Base-by-base conservation (phyloP, 2,888 invertebrate species). In the Formica aserva region DNA sequence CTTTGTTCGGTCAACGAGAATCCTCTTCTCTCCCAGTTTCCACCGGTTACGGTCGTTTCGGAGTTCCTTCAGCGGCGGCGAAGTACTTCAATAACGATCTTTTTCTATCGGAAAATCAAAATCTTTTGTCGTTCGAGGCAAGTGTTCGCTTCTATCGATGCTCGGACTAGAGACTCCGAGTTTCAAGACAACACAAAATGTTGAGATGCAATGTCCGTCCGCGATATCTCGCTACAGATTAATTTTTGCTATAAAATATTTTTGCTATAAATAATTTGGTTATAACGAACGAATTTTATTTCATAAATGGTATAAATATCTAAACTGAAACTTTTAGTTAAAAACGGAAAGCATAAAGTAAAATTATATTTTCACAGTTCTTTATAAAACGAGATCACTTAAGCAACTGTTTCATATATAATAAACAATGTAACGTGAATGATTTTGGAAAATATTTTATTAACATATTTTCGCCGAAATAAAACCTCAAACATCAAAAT, bases 71-170 rank as follows among this genome's bases (percentile, higher is more conserved):
- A 82, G 52, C 65, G 69, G 41, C 45, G 48, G 77, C 45, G 48
- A 77, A 76, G 77, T 76, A 82, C 78, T 78, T 78, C 78, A 77
- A 82, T 82, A 82, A 82, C 82, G 82, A 67, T 60, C 35, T 77
- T 77, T 82, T 82, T 82, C 82, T 76, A 80, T 66, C 57, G 82
- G 66, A 77, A 82, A 77, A 77, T 82, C 65, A 77, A 82, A 76
- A 82, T 52, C 75, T 82, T 77, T 67, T 82, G 65, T 48, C 77
- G 77, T 66, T 63, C 55, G 9, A 55, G 22, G 8, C 60, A 80
- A 80, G 72, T 80, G 78, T 60, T 72, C 72, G 72, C 18, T 71
- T 41, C 32, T 69, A 71, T 60, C 55, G 55, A 77, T 66, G 52
- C n/a, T 55, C n/a, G 18, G 8, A 48, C 26, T 72, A 35, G 6